Percentiles rank a stretch among this genome's conserved stretches.
Evolutionary conservation across 2,113 vertebrate species (phyloP).

Genomic region (Mustela lutreola): DNA sequence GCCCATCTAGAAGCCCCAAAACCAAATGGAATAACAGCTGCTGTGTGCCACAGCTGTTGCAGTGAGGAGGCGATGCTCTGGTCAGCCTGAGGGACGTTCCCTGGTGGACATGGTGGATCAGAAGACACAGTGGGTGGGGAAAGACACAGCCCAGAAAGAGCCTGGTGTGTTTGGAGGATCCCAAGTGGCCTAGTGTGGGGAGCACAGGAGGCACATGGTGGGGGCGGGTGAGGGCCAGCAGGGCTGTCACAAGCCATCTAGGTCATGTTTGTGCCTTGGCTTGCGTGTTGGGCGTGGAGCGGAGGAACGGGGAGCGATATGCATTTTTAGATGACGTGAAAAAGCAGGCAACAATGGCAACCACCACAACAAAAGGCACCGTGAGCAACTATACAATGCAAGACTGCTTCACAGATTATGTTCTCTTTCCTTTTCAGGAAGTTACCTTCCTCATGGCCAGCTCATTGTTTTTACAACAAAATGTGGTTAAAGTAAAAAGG

Average conservation of each 20-base stretch:
- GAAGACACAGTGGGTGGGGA: fast-evolving
- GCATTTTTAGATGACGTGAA: not conserved
- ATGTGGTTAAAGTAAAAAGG: not conserved
- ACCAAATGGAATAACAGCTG: too few relatives aligned
- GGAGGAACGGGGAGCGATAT: not conserved
- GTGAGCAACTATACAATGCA: not conserved
- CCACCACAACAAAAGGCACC: not conserved
- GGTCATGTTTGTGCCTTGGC: not conserved
- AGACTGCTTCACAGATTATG: not conserved
- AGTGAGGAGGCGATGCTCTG: not conserved
- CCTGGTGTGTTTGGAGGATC: not conserved
- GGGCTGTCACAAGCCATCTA: too few relatives aligned
- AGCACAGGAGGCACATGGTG: fast-evolving
- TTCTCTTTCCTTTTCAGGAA: not conserved
- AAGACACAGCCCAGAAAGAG: not conserved
- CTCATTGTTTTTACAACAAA: not conserved
- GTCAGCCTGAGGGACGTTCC: not conserved
- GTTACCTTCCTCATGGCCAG: not conserved
- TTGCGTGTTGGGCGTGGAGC: not conserved
- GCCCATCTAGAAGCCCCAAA: not conserved
- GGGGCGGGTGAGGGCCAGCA: not conserved
- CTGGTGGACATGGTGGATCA: fast-evolving
- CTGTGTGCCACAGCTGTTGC: not conserved
- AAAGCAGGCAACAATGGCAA: not conserved
- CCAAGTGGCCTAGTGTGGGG: not conserved